phyloP scores from a whole-genome alignment of 2,888 invertebrate species.

The Chloroclystis v-ata region DNA sequence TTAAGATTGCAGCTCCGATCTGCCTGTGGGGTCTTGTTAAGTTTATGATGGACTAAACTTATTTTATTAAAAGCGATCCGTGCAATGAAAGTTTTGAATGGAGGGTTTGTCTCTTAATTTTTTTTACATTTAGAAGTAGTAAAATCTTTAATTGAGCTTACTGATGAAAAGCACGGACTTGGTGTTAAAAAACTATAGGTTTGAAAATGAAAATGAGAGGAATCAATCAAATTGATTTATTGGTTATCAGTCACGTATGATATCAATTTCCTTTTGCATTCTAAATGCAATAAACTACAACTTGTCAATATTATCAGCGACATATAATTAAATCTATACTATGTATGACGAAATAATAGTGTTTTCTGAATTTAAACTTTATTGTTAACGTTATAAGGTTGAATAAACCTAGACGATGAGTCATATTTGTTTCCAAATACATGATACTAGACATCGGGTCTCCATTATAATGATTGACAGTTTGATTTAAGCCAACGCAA shows the following conservation, averaged over 20 bases:
- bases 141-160: too few species aligned
- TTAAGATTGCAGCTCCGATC: constrained; percentile 22
- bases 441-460: constrained; percentile 9
- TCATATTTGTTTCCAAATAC: constrained; percentile 20
- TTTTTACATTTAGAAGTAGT: too few species aligned
- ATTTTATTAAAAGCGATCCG: too few species aligned
- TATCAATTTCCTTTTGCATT: constrained; percentile 20
- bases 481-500: constrained; percentile 9
- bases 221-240: constrained; percentile 9
- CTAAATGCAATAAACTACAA: constrained; percentile 20
- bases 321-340: constrained; percentile 27
- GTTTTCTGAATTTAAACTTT: constrained; percentile 14
- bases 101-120: too few species aligned
- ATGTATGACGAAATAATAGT: constrained; percentile 23
- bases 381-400: constrained; percentile 9
- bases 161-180: too few species aligned
- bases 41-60: constrained; percentile 7
- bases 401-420: constrained; percentile 16
- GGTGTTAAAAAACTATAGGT: too few species aligned
- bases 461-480: constrained; percentile 20
- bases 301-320: constrained; percentile 20
- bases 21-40: constrained; percentile 17
- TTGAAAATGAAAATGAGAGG: too few species aligned
- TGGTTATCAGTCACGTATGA: not conserved
- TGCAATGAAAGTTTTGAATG: too few species aligned